Evolutionary conservation across 2,797 vertebrate genomes (phyloP).

Genomic region (Tragelaphus oryx): DNA sequence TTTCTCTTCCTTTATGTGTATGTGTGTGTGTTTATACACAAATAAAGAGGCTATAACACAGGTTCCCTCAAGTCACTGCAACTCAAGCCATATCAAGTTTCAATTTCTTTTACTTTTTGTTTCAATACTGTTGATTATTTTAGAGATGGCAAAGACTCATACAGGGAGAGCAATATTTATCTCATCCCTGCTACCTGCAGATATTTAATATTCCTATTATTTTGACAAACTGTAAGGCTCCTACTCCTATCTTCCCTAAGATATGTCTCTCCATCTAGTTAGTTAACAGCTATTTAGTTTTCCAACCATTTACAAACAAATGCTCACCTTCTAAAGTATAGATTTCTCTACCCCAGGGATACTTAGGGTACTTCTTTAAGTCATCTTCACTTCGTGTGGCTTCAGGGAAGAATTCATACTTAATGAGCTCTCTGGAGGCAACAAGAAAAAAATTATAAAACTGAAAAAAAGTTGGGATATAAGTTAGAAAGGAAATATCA

Average conservation of each 20-base stretch:
- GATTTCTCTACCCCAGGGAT: constrained; percentile 98
- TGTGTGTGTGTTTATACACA: neutral
- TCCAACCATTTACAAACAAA: neutral
- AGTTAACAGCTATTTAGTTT: neutral
- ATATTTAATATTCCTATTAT: neutral
- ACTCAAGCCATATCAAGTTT: neutral
- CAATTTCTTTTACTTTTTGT: neutral
- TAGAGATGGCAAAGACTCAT: neutral
- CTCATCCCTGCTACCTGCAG: neutral
- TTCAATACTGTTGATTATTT: neutral
- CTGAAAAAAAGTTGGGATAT: neutral
- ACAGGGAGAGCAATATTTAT: neutral
- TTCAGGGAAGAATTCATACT: constrained; percentile 99
- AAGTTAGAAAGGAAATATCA: neutral
- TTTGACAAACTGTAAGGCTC: neutral
- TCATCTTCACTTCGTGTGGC: constrained; percentile 95
- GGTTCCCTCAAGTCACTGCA: neutral
- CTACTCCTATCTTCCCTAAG: neutral
- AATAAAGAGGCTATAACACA: neutral
- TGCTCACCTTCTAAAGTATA: constrained; percentile 94
- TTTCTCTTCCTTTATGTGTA: neutral
- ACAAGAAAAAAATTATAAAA: constrained; percentile 52
- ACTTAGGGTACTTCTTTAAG: constrained; percentile 91
- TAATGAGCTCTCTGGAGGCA: constrained; percentile 92
- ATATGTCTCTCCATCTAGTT: neutral